Evolutionary conservation across 2,113 vertebrate species (phyloP).

Genomic region (Podocnemis expansa): DNA sequence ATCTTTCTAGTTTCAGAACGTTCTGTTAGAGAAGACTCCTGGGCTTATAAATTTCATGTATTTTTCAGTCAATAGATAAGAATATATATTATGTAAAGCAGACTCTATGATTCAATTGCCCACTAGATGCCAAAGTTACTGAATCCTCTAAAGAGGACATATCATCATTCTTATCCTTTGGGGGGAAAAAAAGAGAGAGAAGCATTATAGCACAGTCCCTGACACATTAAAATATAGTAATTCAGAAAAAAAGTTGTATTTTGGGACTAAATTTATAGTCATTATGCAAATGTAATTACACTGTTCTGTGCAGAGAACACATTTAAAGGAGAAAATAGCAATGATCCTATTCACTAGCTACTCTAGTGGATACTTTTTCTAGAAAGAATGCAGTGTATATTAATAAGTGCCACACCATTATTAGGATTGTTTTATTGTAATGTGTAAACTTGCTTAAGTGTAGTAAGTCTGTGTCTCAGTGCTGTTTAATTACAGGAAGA

Average conservation of each 20-base stretch:
- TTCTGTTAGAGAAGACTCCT: neutral
- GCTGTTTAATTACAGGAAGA: slow-evolving; percentile 78
- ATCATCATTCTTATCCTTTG: slow-evolving; percentile 53
- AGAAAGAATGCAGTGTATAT: slow-evolving; percentile 68
- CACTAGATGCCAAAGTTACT: slow-evolving; percentile 32
- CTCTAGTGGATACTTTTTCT: slow-evolving; percentile 64
- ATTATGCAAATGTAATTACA: slow-evolving; percentile 78
- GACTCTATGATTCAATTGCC: slow-evolving; percentile 23
- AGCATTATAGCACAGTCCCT: slow-evolving; percentile 40
- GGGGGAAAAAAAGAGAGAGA: slow-evolving; percentile 38
- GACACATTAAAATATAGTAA: slow-evolving; percentile 64
- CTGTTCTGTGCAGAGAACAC: slow-evolving; percentile 66
- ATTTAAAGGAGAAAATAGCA: slow-evolving; percentile 63
- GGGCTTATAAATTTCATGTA: rapidly evolving
- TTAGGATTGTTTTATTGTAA: slow-evolving; percentile 76
- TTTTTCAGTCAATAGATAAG: slow-evolving; percentile 6
- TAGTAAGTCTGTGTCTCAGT: slow-evolving; percentile 64
- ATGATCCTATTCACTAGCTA: slow-evolving; percentile 69
- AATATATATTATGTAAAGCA: neutral
- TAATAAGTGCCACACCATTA: slow-evolving; percentile 74
- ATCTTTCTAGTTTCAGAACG: neutral
- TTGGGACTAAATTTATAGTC: slow-evolving; percentile 73
- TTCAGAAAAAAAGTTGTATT: slow-evolving; percentile 72
- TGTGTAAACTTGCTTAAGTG: slow-evolving; percentile 73
- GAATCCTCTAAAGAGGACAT: slow-evolving; percentile 24